These are phyloP conservation scores for Caenorhabditis auriculariae DNA, from an alignment of 2,888 invertebrate species.

Conservation along the genomic window DNA sequence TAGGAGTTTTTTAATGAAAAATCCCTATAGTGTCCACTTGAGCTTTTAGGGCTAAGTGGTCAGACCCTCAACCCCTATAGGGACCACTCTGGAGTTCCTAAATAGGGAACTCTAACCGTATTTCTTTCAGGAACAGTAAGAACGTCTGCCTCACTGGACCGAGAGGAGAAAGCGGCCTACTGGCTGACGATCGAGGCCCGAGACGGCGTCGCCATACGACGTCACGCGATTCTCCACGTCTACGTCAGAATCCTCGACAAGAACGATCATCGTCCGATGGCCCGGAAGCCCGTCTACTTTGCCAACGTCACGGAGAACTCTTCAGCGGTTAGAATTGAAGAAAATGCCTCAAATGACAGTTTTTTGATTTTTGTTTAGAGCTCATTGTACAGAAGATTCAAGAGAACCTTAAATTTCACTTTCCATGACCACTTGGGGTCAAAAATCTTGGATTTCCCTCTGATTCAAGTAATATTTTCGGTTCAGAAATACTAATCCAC, in stretches of 20 bases:
- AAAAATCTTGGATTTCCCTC: neutral
- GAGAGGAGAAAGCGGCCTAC: conserved; percentile 82
- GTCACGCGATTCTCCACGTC: conserved; percentile 81
- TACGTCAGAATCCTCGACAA: conserved; percentile 77
- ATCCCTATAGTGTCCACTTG: too few species aligned
- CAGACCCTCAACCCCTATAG: too few species aligned
- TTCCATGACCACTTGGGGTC: too few species aligned
- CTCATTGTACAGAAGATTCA: too few species aligned
- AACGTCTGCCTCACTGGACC: conserved; percentile 82
- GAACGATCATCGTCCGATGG: conserved; percentile 92
- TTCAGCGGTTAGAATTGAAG: conserved; percentile 57
- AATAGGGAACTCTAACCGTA: too few species aligned
- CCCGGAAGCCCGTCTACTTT: conserved; percentile 82
- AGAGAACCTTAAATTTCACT: too few species aligned
- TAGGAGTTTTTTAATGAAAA: neutral
- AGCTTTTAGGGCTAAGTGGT: too few species aligned
- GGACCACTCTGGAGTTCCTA: too few species aligned
- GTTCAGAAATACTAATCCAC: too few species aligned
- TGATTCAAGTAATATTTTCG: neutral
- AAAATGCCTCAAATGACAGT: too few species aligned
- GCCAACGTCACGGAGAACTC: conserved; percentile 81
- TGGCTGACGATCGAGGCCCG: conserved; percentile 92
- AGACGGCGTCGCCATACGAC: conserved; percentile 77
- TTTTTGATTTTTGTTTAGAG: too few species aligned
- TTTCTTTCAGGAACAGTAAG: conserved; percentile 77